These are phyloP conservation scores for Phyllotreta striolata DNA, from an alignment of 2,888 invertebrate genomes.

Conservation along the genomic window DNA sequence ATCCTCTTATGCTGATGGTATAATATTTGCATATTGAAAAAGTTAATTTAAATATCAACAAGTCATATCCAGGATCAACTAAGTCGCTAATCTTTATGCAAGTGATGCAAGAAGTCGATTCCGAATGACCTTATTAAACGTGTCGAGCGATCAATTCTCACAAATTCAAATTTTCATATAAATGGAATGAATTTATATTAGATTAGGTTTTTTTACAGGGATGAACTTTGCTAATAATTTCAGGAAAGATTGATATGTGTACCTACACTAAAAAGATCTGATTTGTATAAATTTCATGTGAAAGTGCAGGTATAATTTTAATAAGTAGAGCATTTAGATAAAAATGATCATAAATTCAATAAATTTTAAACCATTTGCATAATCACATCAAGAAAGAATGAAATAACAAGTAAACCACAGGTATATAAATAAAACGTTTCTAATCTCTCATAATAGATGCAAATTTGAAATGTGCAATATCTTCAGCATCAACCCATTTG, in stretches of 20 bases:
- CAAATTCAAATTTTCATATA: slow-evolving; percentile 13
- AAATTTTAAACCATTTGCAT: too few relatives aligned
- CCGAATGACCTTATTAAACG: slow-evolving; percentile 4
- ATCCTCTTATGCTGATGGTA: background rate
- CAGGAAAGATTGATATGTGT: background rate
- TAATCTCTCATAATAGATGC: slow-evolving; percentile 5
- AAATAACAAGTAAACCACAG: background rate
- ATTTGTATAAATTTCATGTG: too few relatives aligned
- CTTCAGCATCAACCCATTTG: slow-evolving; percentile 14
- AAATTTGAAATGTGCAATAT: slow-evolving; percentile 14
- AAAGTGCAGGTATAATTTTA: too few relatives aligned
- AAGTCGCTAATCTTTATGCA: slow-evolving; percentile 2
- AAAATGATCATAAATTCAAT: too few relatives aligned
- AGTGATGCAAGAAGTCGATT: slow-evolving; percentile 1
- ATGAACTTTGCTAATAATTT: background rate
- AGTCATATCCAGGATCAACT: background rate
- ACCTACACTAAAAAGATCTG: too few relatives aligned
- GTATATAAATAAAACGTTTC: background rate
- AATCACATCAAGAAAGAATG: too few relatives aligned
- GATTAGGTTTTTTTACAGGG: slow-evolving; percentile 2
- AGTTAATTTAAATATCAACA: too few relatives aligned
- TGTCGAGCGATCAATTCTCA: slow-evolving; percentile 1
- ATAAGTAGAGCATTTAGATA: too few relatives aligned
- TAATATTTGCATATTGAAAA: background rate
- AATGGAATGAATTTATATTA: slow-evolving; percentile 8